phyloP scores from a whole-genome alignment of 2,888 invertebrate genomes.

The Pseudolycoriella hygida region DNA sequence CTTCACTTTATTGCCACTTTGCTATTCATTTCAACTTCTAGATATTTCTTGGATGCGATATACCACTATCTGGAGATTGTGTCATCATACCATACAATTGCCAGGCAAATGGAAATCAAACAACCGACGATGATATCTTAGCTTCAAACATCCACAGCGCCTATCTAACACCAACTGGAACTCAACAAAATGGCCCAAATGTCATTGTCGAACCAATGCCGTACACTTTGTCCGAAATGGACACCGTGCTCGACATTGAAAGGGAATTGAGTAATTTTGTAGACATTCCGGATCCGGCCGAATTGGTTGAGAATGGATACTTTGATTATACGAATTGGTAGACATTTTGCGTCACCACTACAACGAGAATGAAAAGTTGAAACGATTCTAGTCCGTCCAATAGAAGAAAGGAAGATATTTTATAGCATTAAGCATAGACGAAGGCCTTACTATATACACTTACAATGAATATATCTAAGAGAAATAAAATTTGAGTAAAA shows the following conservation, averaged over 20 bases:
- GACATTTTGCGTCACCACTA: background rate
- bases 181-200: conserved; percentile 9
- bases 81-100: conserved; percentile 1
- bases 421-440: too few relatives aligned
- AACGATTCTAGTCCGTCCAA: too few relatives aligned
- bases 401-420: too few relatives aligned
- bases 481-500: too few relatives aligned
- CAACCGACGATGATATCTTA: background rate
- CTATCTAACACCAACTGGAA: background rate
- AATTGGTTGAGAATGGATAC: conserved; percentile 3
- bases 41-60: conserved; percentile 1
- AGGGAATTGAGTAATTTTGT: conserved; percentile 4
- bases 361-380: background rate
- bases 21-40: background rate
- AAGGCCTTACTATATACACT: too few relatives aligned
- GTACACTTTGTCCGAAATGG: conserved; percentile 4
- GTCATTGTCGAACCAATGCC: conserved; percentile 17
- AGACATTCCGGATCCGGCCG: conserved; percentile 4
- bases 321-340: conserved; percentile 6
- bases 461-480: too few relatives aligned
- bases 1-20: too few relatives aligned
- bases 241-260: conserved; percentile 7
- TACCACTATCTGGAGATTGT: background rate
- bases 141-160: background rate
- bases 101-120: too few relatives aligned